Conservation (phyloP, 2,797 vertebrate genomes). For the Typhlichthys subterraneus region DNA sequence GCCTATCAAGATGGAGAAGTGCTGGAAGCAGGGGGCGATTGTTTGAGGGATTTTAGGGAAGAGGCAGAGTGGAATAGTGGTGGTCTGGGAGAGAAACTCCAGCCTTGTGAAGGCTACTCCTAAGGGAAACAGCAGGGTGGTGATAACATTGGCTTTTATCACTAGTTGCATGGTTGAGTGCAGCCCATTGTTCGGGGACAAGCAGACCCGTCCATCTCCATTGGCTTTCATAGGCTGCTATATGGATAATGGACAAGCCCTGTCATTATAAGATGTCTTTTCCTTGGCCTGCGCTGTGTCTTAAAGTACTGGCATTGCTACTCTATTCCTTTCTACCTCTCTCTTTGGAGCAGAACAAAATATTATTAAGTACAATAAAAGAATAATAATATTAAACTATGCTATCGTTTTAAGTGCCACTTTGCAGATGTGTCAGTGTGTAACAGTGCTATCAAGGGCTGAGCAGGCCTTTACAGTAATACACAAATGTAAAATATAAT, state of each 20-base stretch:
- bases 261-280: constrained; percentile 55
- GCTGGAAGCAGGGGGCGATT: background rate
- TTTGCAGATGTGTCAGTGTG: no score
- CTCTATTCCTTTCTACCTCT: background rate
- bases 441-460: no score
- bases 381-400: no score
- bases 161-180: constrained; percentile 67
- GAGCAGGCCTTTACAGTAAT: no score
- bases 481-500: no score
- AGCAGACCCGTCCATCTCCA: constrained; percentile 67
- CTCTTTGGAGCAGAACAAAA: constrained; percentile 13
- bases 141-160: constrained; percentile 77
- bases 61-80: constrained; percentile 1
- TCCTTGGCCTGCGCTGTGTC: constrained; percentile 40
- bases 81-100: constrained; percentile 31
- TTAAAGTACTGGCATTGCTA: background rate
- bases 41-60: background rate
- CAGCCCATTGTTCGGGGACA: constrained; percentile 66
- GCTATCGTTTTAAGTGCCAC: no score
- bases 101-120: constrained; percentile 38
- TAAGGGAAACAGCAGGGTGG: constrained; percentile 45
- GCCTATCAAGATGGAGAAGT: constrained; percentile 14
- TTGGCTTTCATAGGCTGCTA: constrained; percentile 55
- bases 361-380: no score
- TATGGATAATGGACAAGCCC: constrained; percentile 49